Base-by-base conservation (phyloP, 2,113 vertebrate genomes). In the Benitochromis conjunctus region DNA sequence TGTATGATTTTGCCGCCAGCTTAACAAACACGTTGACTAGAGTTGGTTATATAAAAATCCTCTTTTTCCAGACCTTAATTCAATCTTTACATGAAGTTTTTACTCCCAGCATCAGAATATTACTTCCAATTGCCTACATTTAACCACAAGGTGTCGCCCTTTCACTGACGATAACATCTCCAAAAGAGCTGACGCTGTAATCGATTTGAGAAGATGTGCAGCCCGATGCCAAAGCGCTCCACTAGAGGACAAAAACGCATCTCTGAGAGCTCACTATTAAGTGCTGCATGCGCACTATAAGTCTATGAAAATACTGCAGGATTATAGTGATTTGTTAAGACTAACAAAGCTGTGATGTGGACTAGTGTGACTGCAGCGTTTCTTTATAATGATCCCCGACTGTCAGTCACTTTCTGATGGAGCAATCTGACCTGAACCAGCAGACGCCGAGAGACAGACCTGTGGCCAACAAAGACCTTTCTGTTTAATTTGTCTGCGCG, bases 401-500 rank as follows among this genome's bases (percentile, higher is more conserved):
- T 53, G 71, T 76, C 71, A 76, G 71, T 76, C 48, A 76, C 26
- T 76, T 16, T 76, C 46, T 4, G 46, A 76, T 80, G 79, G 86
- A 86, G 66, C 83, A 80, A 82, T 74, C 21, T 89, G 92, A 87
- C 89, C 92, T 84, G 84, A 21, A 86, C 51, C 90, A 34, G 85
- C 91, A 86, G 88, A 94, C 82, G 66, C 83, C 41, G 76, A 81
- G 55, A 53, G 81, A 88, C 89, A 83, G 78, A 83, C 91, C 77
- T 78, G 84, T 84, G 82, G 82, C 91, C 87, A 89, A 94, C 94
- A 95, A 94, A 95, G 94, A 93, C 86, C 9, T 89, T 91, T 78
- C 69, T 95, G 95, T 96, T 94, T 95, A 90, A 94, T 94, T 93
- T 94, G 93, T 93, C 92, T 92, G 94, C 91, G 80, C 55, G 78